phyloP scores from a whole-genome alignment of 1,140 invertebrate species.

The Colletes latitarsis region DNA sequence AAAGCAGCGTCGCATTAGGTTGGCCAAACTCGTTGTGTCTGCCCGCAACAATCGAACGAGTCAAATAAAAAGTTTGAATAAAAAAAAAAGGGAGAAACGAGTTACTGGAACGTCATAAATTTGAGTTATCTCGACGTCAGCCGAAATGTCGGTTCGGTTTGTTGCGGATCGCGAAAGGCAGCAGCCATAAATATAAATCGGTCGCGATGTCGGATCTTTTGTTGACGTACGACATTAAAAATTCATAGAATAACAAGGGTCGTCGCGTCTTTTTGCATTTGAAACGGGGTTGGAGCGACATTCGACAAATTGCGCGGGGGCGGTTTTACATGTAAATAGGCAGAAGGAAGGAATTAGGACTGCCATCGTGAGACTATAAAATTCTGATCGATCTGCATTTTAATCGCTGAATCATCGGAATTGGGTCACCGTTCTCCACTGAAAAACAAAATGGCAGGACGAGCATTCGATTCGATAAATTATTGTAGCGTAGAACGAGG shows the following conservation, averaged over 20 bases:
- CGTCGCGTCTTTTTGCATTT: slow-evolving; percentile 39
- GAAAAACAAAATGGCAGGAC: not conserved
- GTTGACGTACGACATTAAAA: slow-evolving; percentile 38
- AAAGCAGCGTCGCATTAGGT: not conserved
- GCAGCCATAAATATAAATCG: slow-evolving; percentile 26
- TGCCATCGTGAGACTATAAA: slow-evolving; percentile 1
- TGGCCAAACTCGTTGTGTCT: too few species aligned
- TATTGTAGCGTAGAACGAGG: too few species aligned
- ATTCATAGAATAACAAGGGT: slow-evolving; percentile 34
- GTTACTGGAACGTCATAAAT: slow-evolving; percentile 12
- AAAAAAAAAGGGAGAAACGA: not conserved
- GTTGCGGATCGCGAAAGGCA: not conserved
- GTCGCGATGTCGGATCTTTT: not conserved
- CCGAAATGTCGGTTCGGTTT: not conserved
- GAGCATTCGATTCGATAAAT: not conserved
- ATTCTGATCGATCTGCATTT: slow-evolving; percentile 39
- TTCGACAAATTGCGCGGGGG: slow-evolving; percentile 37
- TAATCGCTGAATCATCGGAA: not conserved
- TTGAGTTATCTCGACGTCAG: slow-evolving; percentile 7
- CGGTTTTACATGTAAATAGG: slow-evolving; percentile 44
- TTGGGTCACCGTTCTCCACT: slow-evolving; percentile 3
- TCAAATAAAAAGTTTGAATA: not conserved
- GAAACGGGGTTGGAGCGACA: not conserved
- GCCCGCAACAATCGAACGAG: not conserved
- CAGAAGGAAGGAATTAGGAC: slow-evolving; percentile 34